A percentile compares a stretch with the other conserved stretches of the same genome.
These are phyloP conservation scores for Trissolcus japonicus DNA, from an alignment of 2,888 invertebrate genomes.

Conservation along the genomic window DNA sequence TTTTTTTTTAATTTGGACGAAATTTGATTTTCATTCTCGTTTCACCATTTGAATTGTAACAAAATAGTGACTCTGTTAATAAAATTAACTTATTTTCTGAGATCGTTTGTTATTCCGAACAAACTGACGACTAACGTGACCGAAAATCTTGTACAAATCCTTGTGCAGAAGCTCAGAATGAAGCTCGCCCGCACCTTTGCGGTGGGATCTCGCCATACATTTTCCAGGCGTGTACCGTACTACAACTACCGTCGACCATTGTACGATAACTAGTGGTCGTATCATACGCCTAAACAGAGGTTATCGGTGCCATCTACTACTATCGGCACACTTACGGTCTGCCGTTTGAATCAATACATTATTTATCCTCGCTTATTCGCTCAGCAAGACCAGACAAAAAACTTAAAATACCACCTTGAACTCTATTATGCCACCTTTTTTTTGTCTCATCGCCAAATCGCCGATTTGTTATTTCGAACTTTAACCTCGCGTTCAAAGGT, in stretches of 20 bases:
- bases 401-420: constrained; percentile 12
- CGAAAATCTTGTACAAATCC: constrained; percentile 5
- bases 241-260: constrained; percentile 41
- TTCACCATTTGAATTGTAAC: too few species aligned
- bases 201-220: constrained; percentile 31
- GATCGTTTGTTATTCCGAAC: background rate
- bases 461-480: constrained; percentile 1
- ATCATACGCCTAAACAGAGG: constrained; percentile 62
- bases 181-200: constrained; percentile 23
- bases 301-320: constrained; percentile 67
- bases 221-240: constrained; percentile 31
- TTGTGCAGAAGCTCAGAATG: constrained; percentile 22
- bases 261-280: constrained; percentile 54
- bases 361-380: constrained; percentile 33
- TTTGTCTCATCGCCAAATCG: background rate
- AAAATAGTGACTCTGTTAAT: background rate
- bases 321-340: constrained; percentile 68
- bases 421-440: constrained; percentile 13
- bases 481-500: background rate
- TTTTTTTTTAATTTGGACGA: too few species aligned
- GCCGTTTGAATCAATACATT: constrained; percentile 57
- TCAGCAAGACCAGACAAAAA: constrained; percentile 6
- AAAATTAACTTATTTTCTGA: background rate
- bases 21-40: too few species aligned
- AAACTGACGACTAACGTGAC: constrained; percentile 12